phyloP scores from a whole-genome alignment of 2,113 vertebrate genomes.

The Grantiella picta region DNA sequence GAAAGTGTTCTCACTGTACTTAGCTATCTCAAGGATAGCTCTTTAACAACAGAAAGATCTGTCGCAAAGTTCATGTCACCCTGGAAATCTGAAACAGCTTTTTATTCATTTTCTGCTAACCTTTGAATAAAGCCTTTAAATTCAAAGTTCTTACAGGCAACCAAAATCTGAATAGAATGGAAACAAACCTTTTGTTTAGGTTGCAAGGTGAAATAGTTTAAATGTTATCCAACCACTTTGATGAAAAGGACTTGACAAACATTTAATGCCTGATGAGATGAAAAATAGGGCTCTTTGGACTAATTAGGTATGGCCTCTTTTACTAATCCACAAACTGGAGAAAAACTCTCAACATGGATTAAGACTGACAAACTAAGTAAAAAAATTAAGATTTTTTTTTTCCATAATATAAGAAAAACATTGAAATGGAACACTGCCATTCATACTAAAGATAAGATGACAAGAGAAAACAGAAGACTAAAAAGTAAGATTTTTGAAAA shows the following conservation, averaged over 20 bases:
- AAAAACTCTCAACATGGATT: neutral
- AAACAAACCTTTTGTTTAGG: neutral
- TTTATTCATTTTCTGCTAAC: neutral
- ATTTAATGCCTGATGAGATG: neutral
- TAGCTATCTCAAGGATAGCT: neutral
- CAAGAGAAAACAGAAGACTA: neutral
- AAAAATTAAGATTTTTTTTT: neutral
- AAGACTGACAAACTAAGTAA: neutral
- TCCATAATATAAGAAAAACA: neutral
- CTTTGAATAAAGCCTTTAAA: neutral
- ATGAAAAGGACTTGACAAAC: neutral
- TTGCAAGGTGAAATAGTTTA: neutral
- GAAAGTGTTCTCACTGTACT: neutral
- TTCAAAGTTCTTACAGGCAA: neutral
- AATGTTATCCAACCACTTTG: neutral
- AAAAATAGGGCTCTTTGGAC: neutral
- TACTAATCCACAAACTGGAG: neutral
- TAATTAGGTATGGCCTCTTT: neutral
- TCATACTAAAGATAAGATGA: neutral
- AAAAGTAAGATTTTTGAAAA: neutral
- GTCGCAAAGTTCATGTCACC: neutral
- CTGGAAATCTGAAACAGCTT: neutral
- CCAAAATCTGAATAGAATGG: neutral
- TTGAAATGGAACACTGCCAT: neutral
- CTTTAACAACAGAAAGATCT: neutral